Evolutionary conservation across 2,888 invertebrate genomes (phyloP), one percentile per base, ranked within the genome.

Genomic region (Coenonympha glycerion): DNA sequence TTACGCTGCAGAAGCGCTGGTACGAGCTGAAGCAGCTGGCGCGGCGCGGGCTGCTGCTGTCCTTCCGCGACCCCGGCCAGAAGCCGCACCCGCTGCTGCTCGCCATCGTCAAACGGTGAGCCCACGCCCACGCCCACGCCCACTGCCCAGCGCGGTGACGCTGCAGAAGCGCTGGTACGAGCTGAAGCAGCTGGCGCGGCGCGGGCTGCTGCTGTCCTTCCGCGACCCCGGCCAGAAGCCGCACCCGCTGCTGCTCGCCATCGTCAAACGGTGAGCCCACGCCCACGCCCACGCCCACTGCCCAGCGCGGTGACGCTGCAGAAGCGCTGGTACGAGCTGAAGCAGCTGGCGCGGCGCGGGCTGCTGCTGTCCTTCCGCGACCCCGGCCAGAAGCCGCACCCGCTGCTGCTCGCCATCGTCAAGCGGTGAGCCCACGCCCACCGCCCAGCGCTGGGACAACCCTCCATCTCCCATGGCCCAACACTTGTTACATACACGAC

Each of bases 111-210:
- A 41, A 41, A 3, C n/a, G 41, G 41, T 41, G 9, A 41, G n/a
- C n/a, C n/a, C n/a, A n/a, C n/a, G n/a, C n/a, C n/a, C n/a, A n/a
- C n/a, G n/a, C n/a, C n/a, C n/a, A n/a, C n/a, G n/a, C n/a, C n/a
- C n/a, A n/a, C n/a, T n/a, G n/a, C n/a, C n/a, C n/a, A 21, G 44
- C 44, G n/a, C n/a, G n/a, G n/a, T n/a, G n/a, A 1, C 34, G 34
- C 42, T 49, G 21, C 49, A 44, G 22, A 13, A 21, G 37, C 49
- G 49, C 11, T 49, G 49, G 49, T 22, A 30, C 30, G 49, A 49
- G 30, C 28, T 49, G 16, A 11, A n/a, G 22, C 24, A 5, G 37
- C 19, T 18, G 13, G 15, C 49, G 30, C 44, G 44, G 3, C 18
- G 24, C 6, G 6, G 3, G 1, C 13, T 44, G 16, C 28, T 33